Percentiles rank a stretch among this genome's conserved stretches.
Conservation (phyloP, 2,797 vertebrate genomes). For the Distichodus sexfasciatus region DNA sequence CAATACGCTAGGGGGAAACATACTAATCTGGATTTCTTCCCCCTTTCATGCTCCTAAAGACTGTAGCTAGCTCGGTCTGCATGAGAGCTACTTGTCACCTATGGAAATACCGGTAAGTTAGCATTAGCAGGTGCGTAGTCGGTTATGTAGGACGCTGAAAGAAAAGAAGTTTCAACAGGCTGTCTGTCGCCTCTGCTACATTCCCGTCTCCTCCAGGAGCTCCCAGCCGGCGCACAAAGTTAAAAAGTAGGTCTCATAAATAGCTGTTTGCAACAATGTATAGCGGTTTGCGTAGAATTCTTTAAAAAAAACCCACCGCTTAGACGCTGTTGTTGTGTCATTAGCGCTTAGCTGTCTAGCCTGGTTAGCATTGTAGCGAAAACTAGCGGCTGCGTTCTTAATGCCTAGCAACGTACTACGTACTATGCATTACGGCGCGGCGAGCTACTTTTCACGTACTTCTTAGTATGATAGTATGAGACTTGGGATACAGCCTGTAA, state of each 20-base stretch:
- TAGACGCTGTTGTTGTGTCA: not conserved
- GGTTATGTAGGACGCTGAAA: not conserved
- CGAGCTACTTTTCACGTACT: too few relatives aligned
- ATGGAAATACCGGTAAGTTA: not conserved
- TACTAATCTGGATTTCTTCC: too few relatives aligned
- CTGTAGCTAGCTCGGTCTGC: too few relatives aligned
- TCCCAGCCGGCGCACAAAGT: not conserved
- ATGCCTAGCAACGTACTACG: too few relatives aligned
- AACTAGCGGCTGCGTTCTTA: too few relatives aligned
- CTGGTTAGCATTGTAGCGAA: too few relatives aligned
- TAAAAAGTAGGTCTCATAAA: conserved; percentile 5
- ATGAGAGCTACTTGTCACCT: too few relatives aligned
- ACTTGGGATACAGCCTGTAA: too few relatives aligned
- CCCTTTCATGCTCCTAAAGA: too few relatives aligned
- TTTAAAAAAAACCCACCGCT: not conserved
- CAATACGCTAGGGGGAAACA: not conserved
- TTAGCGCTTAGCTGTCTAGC: conserved; percentile 48
- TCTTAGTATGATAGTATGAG: too few relatives aligned
- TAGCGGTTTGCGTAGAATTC: too few relatives aligned
- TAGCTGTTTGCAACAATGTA: not conserved
- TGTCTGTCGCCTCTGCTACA: not conserved
- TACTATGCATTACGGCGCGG: too few relatives aligned
- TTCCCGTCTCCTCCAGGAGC: not conserved
- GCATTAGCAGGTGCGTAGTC: conserved; percentile 12
- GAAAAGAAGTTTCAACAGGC: conserved; percentile 25